Evolutionary conservation across 2,888 invertebrate species (phyloP).

Genomic region (Mythimna pallens): DNA sequence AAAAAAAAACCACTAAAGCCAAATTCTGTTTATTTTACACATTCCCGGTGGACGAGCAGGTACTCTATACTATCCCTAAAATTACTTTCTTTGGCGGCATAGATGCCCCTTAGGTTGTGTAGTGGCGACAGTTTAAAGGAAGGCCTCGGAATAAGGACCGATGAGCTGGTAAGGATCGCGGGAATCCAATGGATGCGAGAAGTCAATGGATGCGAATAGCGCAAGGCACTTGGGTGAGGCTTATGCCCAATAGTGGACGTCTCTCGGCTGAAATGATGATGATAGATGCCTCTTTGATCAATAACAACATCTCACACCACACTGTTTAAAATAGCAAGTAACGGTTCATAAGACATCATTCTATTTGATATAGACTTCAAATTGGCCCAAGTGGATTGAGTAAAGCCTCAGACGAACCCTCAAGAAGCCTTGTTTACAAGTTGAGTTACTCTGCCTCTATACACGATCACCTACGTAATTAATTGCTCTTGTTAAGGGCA

Average conservation of each 20-base stretch:
- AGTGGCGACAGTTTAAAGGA: no score
- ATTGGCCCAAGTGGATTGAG: constrained; percentile 23
- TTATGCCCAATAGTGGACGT: no score
- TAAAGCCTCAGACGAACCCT: constrained; percentile 29
- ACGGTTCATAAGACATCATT: constrained; percentile 19
- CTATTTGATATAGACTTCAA: constrained; percentile 36
- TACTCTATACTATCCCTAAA: background rate
- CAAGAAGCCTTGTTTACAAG: constrained; percentile 39
- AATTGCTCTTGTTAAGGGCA: constrained; percentile 41
- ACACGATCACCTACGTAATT: constrained; percentile 53
- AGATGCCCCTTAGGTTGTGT: no score
- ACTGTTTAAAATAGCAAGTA: background rate
- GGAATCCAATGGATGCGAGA: no score
- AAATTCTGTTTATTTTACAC: no score
- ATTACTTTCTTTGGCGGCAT: background rate
- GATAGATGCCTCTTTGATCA: constrained; percentile 1
- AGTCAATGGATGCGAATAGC: no score
- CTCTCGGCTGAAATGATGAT: background rate
- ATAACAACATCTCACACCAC: background rate
- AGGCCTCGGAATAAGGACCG: no score
- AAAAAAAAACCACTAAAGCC: no score
- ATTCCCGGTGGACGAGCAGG: no score
- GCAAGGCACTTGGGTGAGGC: no score
- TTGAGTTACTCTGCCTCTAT: constrained; percentile 24
- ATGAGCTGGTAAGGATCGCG: no score